Evolutionary conservation across 2,888 invertebrate genomes (phyloP).

Genomic region (Slavum lentiscoides): DNA sequence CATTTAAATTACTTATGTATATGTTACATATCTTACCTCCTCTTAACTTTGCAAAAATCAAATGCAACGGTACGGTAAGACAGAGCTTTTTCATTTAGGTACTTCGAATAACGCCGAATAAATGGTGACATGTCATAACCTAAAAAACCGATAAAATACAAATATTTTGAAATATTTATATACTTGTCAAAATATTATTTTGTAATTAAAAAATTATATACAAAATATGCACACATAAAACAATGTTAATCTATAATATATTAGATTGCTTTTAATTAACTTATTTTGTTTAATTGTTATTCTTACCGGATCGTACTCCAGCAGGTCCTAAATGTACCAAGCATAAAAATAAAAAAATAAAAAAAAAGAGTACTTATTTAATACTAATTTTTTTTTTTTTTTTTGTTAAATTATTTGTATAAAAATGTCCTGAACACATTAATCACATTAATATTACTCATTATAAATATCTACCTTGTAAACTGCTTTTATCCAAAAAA

Average conservation of each 20-base stretch:
- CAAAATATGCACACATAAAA: conserved; percentile 19
- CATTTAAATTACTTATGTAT: background rate
- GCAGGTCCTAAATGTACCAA: conserved; percentile 52
- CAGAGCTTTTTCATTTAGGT: conserved; percentile 97
- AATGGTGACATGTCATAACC: conserved; percentile 99
- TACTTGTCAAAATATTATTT: conserved; percentile 15
- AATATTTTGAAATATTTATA: conserved; percentile 51
- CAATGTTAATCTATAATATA: background rate
- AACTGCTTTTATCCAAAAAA: conserved; percentile 96
- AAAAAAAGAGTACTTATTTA: conserved; percentile 42
- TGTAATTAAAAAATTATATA: conserved; percentile 29
- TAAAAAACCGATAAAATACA: conserved; percentile 61
- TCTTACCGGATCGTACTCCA: conserved; percentile 48
- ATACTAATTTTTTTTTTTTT: conserved; percentile 24
- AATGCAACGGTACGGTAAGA: conserved; percentile 98
- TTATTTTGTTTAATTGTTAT: conserved; percentile 36
- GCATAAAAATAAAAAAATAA: conserved; percentile 39
- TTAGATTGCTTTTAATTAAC: conserved; percentile 8
- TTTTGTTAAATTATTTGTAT: conserved; percentile 3
- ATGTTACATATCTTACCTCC: conserved; percentile 72
- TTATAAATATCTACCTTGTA: conserved; percentile 80
- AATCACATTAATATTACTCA: background rate
- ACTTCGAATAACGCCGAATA: conserved; percentile 97
- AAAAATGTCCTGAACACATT: background rate
- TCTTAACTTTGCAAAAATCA: conserved; percentile 99